Evolutionary conservation across 2,113 vertebrate species (phyloP).

Genomic region (Oryzias javanicus): DNA sequence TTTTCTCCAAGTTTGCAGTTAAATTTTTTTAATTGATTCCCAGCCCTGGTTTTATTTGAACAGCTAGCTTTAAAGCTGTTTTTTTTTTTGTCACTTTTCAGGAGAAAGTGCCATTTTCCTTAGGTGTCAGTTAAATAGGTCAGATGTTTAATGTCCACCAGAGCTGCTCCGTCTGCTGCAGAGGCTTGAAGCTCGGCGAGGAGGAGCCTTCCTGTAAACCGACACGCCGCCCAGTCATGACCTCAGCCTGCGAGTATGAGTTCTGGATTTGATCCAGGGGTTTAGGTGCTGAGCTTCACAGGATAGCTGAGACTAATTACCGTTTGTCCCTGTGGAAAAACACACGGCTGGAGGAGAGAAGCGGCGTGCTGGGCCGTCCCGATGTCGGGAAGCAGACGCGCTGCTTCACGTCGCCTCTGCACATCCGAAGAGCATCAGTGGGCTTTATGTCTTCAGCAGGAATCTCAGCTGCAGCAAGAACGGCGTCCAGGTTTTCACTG

Average conservation of each 20-base stretch:
- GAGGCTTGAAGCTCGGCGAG: constrained; percentile 45
- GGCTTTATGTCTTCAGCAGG: no score
- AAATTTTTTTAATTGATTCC: no score
- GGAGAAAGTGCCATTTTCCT: constrained; percentile 13
- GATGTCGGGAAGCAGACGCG: neutral
- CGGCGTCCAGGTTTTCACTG: no score
- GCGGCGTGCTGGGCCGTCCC: neutral
- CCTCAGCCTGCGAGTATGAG: constrained; percentile 74
- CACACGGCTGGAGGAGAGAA: constrained; percentile 15
- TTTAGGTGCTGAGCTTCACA: constrained; percentile 62
- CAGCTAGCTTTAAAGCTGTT: no score
- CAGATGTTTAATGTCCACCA: constrained; percentile 28
- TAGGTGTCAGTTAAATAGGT: constrained; percentile 17
- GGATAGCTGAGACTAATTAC: constrained; percentile 63
- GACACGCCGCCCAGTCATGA: constrained; percentile 72
- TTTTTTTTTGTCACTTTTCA: no score
- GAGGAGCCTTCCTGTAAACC: constrained; percentile 69
- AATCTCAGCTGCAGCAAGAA: no score
- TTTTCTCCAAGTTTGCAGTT: no score
- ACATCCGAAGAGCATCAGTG: no score
- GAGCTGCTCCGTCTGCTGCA: constrained; percentile 43
- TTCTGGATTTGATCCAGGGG: constrained; percentile 45
- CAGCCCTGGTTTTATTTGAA: no score
- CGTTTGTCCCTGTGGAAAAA: constrained; percentile 41
- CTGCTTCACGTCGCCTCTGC: neutral